These are phyloP conservation scores for Clusia tigrina DNA, from an alignment of 2,888 invertebrate species.

Conservation along the genomic window DNA sequence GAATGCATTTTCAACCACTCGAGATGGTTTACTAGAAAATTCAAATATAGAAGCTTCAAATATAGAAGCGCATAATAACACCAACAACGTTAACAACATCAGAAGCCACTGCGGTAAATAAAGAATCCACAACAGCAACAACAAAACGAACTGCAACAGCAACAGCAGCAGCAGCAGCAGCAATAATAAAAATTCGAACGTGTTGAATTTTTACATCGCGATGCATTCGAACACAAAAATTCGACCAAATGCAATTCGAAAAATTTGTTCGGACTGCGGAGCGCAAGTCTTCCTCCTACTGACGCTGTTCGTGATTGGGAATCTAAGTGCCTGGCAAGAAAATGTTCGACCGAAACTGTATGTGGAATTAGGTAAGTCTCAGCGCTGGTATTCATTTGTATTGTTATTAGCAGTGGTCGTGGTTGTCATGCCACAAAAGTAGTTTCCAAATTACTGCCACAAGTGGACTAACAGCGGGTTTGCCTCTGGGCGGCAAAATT, in stretches of 20 bases:
- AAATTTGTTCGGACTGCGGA: constrained; percentile 39
- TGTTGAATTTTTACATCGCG: background rate
- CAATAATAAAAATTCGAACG: background rate
- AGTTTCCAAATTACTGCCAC: no score
- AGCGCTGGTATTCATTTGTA: no score
- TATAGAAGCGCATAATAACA: background rate
- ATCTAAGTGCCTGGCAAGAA: constrained; percentile 82
- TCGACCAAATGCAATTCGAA: constrained; percentile 20
- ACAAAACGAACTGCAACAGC: background rate
- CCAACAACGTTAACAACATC: background rate
- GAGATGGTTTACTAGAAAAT: background rate
- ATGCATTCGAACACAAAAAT: constrained; percentile 22
- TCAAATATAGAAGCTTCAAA: background rate
- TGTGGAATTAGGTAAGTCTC: constrained; percentile 86
- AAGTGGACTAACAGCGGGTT: no score
- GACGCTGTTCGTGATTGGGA: constrained; percentile 64
- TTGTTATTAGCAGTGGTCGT: background rate
- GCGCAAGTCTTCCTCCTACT: constrained; percentile 62
- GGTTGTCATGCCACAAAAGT: background rate
- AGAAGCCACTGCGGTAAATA: background rate
- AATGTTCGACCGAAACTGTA: constrained; percentile 92
- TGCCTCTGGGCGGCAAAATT: no score
- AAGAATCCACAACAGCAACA: constrained; percentile 1
- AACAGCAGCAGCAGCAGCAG: background rate
- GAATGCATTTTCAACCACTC: background rate